These are phyloP conservation scores for Drosophila rellima DNA, from an alignment of 2,888 invertebrate species.

Conservation along the genomic window DNA sequence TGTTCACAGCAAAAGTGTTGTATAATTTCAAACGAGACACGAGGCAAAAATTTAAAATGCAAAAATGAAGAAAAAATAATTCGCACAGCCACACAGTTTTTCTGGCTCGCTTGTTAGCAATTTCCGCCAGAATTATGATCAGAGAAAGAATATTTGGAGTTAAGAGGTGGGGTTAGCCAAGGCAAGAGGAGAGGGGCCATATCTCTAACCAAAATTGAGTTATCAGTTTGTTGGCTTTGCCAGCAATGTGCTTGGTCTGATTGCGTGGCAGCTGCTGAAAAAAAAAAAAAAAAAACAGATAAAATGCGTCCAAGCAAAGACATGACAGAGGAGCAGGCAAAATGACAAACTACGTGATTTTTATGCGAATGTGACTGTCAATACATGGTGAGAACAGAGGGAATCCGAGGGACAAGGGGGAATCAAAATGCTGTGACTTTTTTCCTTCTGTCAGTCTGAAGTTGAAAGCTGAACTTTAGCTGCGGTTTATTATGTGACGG, in stretches of 20 bases:
- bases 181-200: slow-evolving; percentile 32
- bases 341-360: slow-evolving; percentile 78
- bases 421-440: slow-evolving; percentile 20
- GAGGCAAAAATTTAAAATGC: slow-evolving; percentile 64
- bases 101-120: slow-evolving; percentile 75
- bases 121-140: slow-evolving; percentile 69
- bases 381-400: slow-evolving; percentile 44
- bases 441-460: slow-evolving; percentile 46
- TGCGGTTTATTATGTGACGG: slow-evolving; percentile 70
- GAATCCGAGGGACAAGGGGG: not conserved
- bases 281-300: slow-evolving; percentile 23
- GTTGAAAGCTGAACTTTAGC: slow-evolving; percentile 39
- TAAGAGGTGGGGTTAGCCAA: slow-evolving; percentile 10
- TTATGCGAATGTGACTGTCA: slow-evolving; percentile 76
- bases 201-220: slow-evolving; percentile 82
- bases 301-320: slow-evolving; percentile 48
- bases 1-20: slow-evolving; percentile 37
- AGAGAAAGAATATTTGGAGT: slow-evolving; percentile 42
- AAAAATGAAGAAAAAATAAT: slow-evolving; percentile 1
- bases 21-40: slow-evolving; percentile 16
- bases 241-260: slow-evolving; percentile 70
- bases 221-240: slow-evolving; percentile 84
- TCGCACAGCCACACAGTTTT: slow-evolving; percentile 48
- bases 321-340: slow-evolving; percentile 67
- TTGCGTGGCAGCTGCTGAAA: slow-evolving; percentile 72